Evolutionary conservation across 2,888 invertebrate genomes (phyloP).

Genomic region (Salpingus planirostris): DNA sequence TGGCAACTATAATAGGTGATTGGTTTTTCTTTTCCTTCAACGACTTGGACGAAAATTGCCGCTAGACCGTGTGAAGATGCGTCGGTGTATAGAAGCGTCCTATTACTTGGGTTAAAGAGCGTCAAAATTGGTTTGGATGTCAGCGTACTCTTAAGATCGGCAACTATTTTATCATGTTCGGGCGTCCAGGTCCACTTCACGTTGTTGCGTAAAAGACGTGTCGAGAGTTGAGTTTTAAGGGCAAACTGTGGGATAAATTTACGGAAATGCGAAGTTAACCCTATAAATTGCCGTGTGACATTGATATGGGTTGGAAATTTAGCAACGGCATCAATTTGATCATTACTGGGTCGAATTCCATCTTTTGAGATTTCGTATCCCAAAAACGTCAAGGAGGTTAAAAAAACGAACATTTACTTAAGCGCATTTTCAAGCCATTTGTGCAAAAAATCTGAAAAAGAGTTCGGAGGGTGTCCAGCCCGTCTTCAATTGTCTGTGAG

Average conservation of each 20-base stretch:
- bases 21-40: too few species aligned
- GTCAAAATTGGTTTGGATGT: slow-evolving; percentile 1
- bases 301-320: slow-evolving; percentile 1
- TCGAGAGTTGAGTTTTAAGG: slow-evolving; percentile 1
- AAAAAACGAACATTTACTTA: slow-evolving; percentile 2
- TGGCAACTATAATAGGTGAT: too few species aligned
- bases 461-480: slow-evolving; percentile 1
- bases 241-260: slow-evolving; percentile 2
- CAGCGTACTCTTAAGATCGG: not conserved
- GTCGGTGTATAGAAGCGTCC: not conserved
- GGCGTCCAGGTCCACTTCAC: not conserved
- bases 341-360: not conserved
- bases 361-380: slow-evolving; percentile 1
- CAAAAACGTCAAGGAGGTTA: not conserved
- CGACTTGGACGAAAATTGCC: slow-evolving; percentile 1
- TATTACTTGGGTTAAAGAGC: not conserved
- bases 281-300: not conserved
- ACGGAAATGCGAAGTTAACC: slow-evolving; percentile 1
- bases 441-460: not conserved
- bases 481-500: slow-evolving; percentile 9
- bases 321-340: not conserved
- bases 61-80: not conserved
- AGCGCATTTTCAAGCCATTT: slow-evolving; percentile 1
- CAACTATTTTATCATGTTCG: slow-evolving; percentile 1
- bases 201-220: not conserved